These are phyloP conservation scores for Carduelis carduelis DNA, from an alignment of 2,797 vertebrate species.

Conservation along the genomic window DNA sequence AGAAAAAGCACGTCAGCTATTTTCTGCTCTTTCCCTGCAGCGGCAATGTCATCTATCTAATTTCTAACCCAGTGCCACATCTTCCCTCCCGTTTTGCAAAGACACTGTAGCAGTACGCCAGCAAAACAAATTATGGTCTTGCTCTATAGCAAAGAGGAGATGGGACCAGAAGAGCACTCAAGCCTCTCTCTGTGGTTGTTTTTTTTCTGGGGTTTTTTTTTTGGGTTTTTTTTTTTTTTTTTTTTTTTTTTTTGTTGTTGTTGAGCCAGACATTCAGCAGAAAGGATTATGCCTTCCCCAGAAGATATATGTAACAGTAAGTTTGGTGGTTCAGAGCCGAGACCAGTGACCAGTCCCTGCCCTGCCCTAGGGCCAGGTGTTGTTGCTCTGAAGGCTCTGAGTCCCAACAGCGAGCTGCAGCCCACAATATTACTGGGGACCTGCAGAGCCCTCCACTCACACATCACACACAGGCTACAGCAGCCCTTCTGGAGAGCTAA, in stretches of 20 bases:
- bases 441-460: not conserved
- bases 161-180: not conserved
- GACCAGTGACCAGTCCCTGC: not conserved
- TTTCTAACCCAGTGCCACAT: not conserved
- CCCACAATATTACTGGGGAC: rapidly evolving
- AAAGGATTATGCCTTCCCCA: rapidly evolving
- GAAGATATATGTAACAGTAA: not conserved
- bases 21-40: not conserved
- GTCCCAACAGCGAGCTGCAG: not conserved
- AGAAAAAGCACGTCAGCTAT: not conserved
- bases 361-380: not conserved
- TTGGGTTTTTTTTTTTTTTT: not conserved
- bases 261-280: not conserved
- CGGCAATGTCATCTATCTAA: not conserved
- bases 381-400: not conserved
- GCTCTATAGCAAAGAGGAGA: not conserved
- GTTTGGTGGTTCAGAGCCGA: not conserved
- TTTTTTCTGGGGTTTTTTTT: not conserved
- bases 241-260: not conserved
- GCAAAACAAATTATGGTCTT: not conserved
- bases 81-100: not conserved
- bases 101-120: not conserved
- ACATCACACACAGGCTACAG: not conserved
- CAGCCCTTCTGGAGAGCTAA: not conserved
- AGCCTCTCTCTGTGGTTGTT: not conserved